Percentiles rank a stretch among this genome's conserved stretches.
phyloP scores from a whole-genome alignment of 2,113 vertebrate species.

The Psilopogon haemacephalus region DNA sequence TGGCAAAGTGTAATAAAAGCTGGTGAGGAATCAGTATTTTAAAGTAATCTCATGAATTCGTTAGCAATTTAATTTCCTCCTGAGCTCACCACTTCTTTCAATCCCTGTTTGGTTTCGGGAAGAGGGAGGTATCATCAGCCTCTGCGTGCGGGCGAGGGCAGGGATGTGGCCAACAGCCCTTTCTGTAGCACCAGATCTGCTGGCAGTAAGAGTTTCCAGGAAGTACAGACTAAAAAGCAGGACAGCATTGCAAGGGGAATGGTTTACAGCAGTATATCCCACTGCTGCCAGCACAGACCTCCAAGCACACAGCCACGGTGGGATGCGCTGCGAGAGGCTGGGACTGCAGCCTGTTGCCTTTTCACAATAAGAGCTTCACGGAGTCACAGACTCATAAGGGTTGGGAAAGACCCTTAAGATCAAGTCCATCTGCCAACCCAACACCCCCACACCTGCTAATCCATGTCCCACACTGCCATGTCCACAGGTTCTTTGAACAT shows the following conservation, averaged over 20 bases:
- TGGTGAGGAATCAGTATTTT: background rate
- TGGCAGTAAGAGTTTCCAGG: background rate
- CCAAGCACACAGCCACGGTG: background rate
- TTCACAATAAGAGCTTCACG: background rate
- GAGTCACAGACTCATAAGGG: no score
- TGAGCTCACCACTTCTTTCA: background rate
- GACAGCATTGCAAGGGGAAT: background rate
- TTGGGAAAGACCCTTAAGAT: no score
- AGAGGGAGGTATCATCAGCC: background rate
- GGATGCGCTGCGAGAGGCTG: background rate
- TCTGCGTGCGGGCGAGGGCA: background rate
- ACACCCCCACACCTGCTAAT: no score
- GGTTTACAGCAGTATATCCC: background rate
- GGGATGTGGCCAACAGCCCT: background rate
- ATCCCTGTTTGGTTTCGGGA: background rate
- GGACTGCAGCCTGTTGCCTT: rapidly evolving
- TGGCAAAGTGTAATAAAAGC: background rate
- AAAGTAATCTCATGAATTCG: background rate
- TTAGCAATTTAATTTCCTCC: background rate
- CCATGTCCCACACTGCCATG: no score
- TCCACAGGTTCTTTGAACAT: no score
- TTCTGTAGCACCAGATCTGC: background rate
- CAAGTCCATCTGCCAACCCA: no score
- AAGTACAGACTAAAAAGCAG: background rate
- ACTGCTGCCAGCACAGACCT: background rate